Conservation (phyloP, 2,888 invertebrate species). For the Chalcis sispes region DNA sequence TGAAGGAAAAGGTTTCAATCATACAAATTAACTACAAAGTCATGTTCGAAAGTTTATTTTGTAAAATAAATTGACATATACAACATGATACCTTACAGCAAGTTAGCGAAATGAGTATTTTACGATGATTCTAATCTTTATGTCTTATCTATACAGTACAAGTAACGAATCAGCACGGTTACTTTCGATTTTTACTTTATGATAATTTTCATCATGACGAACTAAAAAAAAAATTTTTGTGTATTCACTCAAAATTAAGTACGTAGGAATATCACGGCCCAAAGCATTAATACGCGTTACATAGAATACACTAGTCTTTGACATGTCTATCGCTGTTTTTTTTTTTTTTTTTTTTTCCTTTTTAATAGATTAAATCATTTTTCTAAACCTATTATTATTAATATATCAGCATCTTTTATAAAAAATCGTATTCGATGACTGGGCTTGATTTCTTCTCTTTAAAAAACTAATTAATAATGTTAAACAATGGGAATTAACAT, state of each 20-base stretch:
- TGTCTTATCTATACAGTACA: constrained; percentile 20
- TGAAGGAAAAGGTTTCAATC: not conserved
- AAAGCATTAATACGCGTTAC: constrained; percentile 41
- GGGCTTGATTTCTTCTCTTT: constrained; percentile 31
- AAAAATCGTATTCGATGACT: constrained; percentile 49
- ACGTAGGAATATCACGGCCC: constrained; percentile 17
- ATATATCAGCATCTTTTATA: constrained; percentile 41
- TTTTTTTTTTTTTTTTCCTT: constrained; percentile 34
- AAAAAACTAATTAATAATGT: constrained; percentile 41
- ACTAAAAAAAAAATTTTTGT: constrained; percentile 8
- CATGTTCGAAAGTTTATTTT: constrained; percentile 68
- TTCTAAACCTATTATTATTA: constrained; percentile 38
- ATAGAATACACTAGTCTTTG: constrained; percentile 38
- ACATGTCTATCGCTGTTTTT: constrained; percentile 31
- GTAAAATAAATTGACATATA: constrained; percentile 75
- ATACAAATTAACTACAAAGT: not conserved
- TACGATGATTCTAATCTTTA: constrained; percentile 60
- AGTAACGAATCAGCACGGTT: constrained; percentile 64
- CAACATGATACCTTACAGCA: constrained; percentile 69
- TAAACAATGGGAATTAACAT: constrained; percentile 19
- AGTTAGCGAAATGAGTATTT: constrained; percentile 67
- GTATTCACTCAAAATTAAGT: constrained; percentile 2
- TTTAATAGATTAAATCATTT: constrained; percentile 34
- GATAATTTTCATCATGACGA: constrained; percentile 23
- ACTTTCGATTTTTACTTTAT: constrained; percentile 66